These are phyloP conservation scores for Xestobium rufovillosum DNA, from an alignment of 2,888 invertebrate species.

Conservation along the genomic window DNA sequence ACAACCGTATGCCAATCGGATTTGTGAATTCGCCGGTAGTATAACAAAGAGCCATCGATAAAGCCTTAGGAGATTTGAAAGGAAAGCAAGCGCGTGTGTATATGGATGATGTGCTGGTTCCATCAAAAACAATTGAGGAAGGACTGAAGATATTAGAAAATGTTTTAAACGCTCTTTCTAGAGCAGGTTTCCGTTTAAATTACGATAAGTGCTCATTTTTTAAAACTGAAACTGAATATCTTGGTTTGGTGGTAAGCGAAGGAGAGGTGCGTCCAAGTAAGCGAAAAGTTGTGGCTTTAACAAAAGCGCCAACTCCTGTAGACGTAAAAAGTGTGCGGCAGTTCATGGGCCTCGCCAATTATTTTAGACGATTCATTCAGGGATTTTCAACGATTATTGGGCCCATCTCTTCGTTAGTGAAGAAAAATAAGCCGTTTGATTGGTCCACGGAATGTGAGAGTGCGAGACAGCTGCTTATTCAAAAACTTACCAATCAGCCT, in stretches of 20 bases:
- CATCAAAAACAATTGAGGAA: slow-evolving; percentile 19
- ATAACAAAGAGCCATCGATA: slow-evolving; percentile 22
- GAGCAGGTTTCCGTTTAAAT: too few relatives aligned
- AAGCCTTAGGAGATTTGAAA: slow-evolving; percentile 21
- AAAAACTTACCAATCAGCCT: too few relatives aligned
- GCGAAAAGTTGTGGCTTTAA: slow-evolving; percentile 21
- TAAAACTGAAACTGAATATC: slow-evolving; percentile 20
- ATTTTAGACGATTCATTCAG: slow-evolving; percentile 20
- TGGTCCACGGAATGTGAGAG: slow-evolving; percentile 16
- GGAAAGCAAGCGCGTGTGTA: too few relatives aligned
- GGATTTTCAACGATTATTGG: too few relatives aligned
- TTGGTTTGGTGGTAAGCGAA: slow-evolving; percentile 20
- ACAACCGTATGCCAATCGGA: slow-evolving; percentile 22
- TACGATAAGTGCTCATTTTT: too few relatives aligned
- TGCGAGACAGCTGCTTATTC: slow-evolving; percentile 14
- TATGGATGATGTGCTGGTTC: too few relatives aligned
- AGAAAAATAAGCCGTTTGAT: slow-evolving; percentile 17
- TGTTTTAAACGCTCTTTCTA: slow-evolving; percentile 20
- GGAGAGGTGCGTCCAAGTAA: slow-evolving; percentile 18
- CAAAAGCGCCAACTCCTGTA: slow-evolving; percentile 14
- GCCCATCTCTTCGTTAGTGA: slow-evolving; percentile 18
- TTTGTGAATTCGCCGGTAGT: slow-evolving; percentile 19
- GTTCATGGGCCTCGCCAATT: slow-evolving; percentile 19
- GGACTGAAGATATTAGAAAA: slow-evolving; percentile 17
- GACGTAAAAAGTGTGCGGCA: slow-evolving; percentile 22